Evolutionary conservation across 2,888 invertebrate genomes (phyloP).

Genomic region (Phlogophora meticulosa): DNA sequence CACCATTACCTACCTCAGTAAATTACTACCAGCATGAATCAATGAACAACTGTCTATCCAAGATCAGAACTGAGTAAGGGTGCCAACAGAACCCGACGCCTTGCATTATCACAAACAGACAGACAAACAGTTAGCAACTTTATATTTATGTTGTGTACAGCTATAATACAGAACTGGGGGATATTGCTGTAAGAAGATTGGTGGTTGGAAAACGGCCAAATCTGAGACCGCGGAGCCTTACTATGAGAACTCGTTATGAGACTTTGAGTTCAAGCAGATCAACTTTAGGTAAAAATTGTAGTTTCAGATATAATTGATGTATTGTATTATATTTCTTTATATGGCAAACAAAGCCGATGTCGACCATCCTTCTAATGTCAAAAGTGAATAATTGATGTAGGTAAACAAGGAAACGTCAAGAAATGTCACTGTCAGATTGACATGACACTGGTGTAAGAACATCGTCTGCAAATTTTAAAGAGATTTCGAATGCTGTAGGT

Average conservation of each 20-base stretch:
- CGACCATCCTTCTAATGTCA: no score
- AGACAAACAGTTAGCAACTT: conserved; percentile 69
- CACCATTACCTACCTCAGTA: neutral
- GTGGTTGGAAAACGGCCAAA: conserved; percentile 79
- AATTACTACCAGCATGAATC: conserved; percentile 7
- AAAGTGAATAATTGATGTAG: no score
- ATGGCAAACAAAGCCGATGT: no score
- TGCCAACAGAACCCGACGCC: conserved; percentile 61
- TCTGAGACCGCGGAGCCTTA: conserved; percentile 65
- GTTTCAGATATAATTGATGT: no score
- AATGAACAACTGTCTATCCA: conserved; percentile 17
- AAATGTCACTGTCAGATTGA: no score
- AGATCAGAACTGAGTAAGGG: conserved; percentile 43
- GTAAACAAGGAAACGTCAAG: no score
- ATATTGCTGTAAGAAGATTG: conserved; percentile 78
- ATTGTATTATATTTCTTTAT: no score
- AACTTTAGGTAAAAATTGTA: no score
- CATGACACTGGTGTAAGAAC: no score
- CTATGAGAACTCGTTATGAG: conserved; percentile 32
- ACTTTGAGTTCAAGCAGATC: neutral
- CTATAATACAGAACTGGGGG: conserved; percentile 68
- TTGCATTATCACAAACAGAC: conserved; percentile 60
- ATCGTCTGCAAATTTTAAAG: no score
- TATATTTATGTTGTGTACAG: conserved; percentile 72
- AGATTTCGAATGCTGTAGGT: no score